phyloP scores from a whole-genome alignment of 2,797 vertebrate genomes.

The Melanotaenia pygmaea region DNA sequence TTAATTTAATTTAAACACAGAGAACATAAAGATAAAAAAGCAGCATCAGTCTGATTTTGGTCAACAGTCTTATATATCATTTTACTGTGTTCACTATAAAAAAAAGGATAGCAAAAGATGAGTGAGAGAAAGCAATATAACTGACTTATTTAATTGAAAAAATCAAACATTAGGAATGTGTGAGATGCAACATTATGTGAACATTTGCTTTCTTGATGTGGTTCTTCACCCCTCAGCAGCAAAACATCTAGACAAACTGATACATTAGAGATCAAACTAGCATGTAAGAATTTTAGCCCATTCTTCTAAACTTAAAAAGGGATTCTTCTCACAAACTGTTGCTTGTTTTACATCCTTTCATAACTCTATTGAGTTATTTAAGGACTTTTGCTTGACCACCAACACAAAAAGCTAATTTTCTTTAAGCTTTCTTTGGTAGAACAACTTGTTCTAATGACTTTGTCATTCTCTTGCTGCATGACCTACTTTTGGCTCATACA shows the following conservation, averaged over 20 bases:
- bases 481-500: background rate
- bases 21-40: background rate
- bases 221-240: background rate
- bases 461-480: background rate
- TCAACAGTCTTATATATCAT: background rate
- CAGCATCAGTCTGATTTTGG: background rate
- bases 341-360: background rate
- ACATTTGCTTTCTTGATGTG: too few species aligned
- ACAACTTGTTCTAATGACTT: background rate
- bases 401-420: background rate
- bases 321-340: background rate
- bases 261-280: too few species aligned
- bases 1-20: background rate
- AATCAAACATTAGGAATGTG: too few species aligned
- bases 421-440: background rate
- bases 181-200: too few species aligned
- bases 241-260: too few species aligned
- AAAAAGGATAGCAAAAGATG: background rate
- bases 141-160: too few species aligned
- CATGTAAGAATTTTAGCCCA: too few species aligned
- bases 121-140: too few species aligned
- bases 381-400: background rate
- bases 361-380: background rate
- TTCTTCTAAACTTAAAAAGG: too few species aligned
- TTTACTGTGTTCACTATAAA: background rate